Evolutionary conservation across 2,113 vertebrate species (phyloP).

Genomic region (Deroptyus accipitrinus): DNA sequence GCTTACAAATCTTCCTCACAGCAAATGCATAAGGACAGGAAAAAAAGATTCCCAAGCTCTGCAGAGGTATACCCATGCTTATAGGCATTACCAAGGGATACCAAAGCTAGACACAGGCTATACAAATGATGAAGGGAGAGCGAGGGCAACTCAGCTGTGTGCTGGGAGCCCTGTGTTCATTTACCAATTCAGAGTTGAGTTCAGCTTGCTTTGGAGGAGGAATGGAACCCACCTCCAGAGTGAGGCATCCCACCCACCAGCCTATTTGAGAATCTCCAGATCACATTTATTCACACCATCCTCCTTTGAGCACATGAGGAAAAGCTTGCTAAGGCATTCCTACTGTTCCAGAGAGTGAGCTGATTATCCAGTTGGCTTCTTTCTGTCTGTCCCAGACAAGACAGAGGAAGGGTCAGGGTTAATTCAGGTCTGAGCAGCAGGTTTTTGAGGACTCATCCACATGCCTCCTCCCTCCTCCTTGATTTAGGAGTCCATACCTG

Average conservation of each 20-base stretch:
- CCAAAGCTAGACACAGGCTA: neutral
- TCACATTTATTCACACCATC: rapidly evolving
- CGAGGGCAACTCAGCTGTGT: neutral
- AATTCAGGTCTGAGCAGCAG: neutral
- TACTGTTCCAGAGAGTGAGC: neutral
- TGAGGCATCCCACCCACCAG: neutral
- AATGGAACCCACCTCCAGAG: neutral
- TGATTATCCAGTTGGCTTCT: neutral
- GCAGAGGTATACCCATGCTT: neutral
- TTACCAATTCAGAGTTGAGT: neutral
- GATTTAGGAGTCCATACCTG: neutral
- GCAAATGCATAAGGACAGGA: neutral
- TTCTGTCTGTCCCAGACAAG: neutral
- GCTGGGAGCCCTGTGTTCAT: neutral
- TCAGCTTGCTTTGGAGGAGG: neutral
- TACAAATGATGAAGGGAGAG: neutral
- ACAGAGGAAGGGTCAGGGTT: neutral
- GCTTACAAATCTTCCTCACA: neutral
- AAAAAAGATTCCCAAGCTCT: neutral
- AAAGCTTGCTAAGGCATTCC: neutral
- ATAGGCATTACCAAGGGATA: neutral
- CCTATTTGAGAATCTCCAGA: neutral
- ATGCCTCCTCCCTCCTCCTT: neutral
- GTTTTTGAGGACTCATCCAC: neutral
- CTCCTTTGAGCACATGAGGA: neutral